A percentile compares a stretch with the other conserved stretches of the same genome.
Conservation (phyloP, 1,140 invertebrate genomes). For the Conus ventricosus region DNA sequence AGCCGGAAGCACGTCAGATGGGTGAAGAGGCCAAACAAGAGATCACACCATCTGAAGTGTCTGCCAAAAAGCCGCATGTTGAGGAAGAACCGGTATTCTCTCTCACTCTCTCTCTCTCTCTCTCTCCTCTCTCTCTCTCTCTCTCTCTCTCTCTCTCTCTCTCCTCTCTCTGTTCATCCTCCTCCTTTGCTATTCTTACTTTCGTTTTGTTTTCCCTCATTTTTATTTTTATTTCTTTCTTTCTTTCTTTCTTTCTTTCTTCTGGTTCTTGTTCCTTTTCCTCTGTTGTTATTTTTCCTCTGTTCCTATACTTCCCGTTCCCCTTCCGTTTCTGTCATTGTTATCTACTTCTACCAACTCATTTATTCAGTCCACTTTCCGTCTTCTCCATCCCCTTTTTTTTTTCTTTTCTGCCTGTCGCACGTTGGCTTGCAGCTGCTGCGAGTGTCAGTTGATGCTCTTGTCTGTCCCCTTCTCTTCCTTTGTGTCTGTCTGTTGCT, state of each 20-base stretch:
- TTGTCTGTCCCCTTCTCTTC: too few relatives aligned
- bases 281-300: background rate
- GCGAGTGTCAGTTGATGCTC: too few relatives aligned
- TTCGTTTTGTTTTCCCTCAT: background rate
- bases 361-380: background rate
- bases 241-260: background rate
- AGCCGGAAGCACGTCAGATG: background rate
- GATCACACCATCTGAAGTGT: background rate
- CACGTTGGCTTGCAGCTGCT: too few relatives aligned
- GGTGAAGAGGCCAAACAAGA: background rate
- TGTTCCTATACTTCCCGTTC: background rate
- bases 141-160: background rate
- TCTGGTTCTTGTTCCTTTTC: background rate
- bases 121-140: background rate
- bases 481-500: too few relatives aligned
- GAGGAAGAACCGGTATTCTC: background rate
- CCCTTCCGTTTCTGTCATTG: too few relatives aligned
- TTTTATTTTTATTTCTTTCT: background rate
- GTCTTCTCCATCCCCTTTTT: background rate
- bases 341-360: too few relatives aligned
- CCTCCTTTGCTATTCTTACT: background rate
- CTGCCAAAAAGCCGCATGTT: background rate
- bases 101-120: background rate
- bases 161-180: background rate
- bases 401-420: background rate